Base-by-base conservation (phyloP, 2,888 invertebrate species). In the Meteorus cinctellus region DNA sequence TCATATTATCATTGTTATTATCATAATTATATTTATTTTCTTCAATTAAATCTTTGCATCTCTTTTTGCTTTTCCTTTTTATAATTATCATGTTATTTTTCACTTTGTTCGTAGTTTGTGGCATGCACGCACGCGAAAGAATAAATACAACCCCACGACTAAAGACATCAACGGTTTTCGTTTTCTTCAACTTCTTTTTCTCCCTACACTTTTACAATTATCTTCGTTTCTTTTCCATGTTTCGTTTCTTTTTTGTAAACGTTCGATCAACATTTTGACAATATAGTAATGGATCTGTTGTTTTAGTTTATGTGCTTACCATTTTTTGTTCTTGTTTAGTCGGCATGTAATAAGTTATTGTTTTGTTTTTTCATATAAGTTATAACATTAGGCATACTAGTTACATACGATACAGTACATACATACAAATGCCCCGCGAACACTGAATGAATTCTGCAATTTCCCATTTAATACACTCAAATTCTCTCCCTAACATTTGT, bases 321-420 rank as follows among this genome's bases (percentile, higher is more conserved):
- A 41, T 8, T 41, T 41, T 10, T 41, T 34, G 34, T 34, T 12
- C 12, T 62, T 4, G 75, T 71, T 79, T 68, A 72, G 51, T 75
- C 76, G 48, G 75, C 80, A 78, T 80, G 76, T 79, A 77, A 78
- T 80, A 80, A 80, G 81, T 85, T 81, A 82, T 84, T 83, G 81
- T 84, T 82, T 82, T 82, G 79, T 82, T 80, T 73, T 81, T 82
- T 83, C 81, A 79, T 80, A 82, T 82, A 82, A 82, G 55, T 19
- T 19, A 83, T 85, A 85, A 84, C 82, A 82, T 87, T 87, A 86
- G 85, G 86, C 86, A 82, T 87, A 85, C 82, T 85, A 85, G 85
- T 86, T 87, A 85, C 86, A 86, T 86, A 86, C 86, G 85, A 76
- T 88, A 87, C 87, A 86, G 81, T 88, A 87, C 87, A 87, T 86